A percentile compares a stretch with the other conserved stretches of the same genome.
Conservation (phyloP, 2,797 vertebrate species). For the Carduelis carduelis region DNA sequence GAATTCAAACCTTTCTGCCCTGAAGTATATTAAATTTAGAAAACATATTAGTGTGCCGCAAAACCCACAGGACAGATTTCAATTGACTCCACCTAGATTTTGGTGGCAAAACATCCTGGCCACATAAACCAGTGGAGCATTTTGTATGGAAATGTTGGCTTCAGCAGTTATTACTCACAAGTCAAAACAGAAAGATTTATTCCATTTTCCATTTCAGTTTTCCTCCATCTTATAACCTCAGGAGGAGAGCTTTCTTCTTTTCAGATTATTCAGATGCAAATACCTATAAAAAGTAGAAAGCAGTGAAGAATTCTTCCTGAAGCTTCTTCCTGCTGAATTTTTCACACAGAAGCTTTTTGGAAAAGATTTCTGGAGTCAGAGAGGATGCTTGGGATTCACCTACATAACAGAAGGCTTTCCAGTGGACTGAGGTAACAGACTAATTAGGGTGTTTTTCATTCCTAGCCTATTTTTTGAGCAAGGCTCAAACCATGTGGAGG, state of each 20-base stretch:
- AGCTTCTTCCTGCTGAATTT: background rate
- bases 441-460: background rate
- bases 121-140: constrained; percentile 31
- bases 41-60: constrained; percentile 45
- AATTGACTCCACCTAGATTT: constrained; percentile 66
- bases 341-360: background rate
- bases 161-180: constrained; percentile 65
- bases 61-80: constrained; percentile 57
- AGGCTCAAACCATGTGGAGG: background rate
- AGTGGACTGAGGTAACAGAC: background rate
- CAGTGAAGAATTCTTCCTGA: background rate
- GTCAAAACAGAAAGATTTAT: constrained; percentile 68
- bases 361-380: background rate
- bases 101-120: constrained; percentile 62
- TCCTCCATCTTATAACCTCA: constrained; percentile 29
- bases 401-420: background rate
- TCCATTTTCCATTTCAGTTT: constrained; percentile 42
- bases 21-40: constrained; percentile 60
- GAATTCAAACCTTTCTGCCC: constrained; percentile 49
- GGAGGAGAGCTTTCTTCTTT: background rate
- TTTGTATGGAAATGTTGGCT: constrained; percentile 33
- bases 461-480: background rate
- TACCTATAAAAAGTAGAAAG: background rate
- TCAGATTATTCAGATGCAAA: background rate
- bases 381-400: background rate